Base-by-base conservation (phyloP, 2,797 vertebrate species). In the Scleropages formosus region DNA sequence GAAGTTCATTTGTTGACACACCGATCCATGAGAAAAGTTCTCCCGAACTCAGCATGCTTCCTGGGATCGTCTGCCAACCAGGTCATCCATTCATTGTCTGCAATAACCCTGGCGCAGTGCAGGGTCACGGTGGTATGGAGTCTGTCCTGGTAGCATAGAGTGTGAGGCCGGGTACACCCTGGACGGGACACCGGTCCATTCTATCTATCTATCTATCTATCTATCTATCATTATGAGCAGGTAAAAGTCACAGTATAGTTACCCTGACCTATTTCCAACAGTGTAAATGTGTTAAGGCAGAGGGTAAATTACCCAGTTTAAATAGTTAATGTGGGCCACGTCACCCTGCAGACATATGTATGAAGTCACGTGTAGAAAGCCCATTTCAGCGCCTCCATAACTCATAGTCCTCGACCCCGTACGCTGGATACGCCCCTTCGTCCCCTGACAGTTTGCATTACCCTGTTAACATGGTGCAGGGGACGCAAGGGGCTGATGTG, bases 361-460 rank as follows among this genome's bases (percentile, higher is more conserved):
- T 15, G 39, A 31, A 46, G 27, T 66, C 39, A 22, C 47, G n/a
- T 8, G 22, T 11, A n/a, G 20, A 24, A 53, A 70, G 20, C 49
- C 49, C 24, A 70, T 27, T 15, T 8, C 3, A 16, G 24, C 22
- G 26, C 20, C 18, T n/a, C 39, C 65, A 18, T 70, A 70, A 70
- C 24, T 70, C 44, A 68, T 22, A 22, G 27, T 0, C 56, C 58
- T 69, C 51, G 59, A 4, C 8, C 58, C n/a, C 7, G 47, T 64
- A 61, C 64, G 77, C 79, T 68, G 62, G 77, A 75, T 68, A n/a
- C 53, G 78, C 67, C 49, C 60, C 13, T 44, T 61, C n/a, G 24
- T 67, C 61, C n/a, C 9, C 4, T 47, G 15, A 62, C 16, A 39
- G 63, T 9, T 47, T 10, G 18, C 39, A 70, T 47, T 31, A 12